Base-by-base conservation (phyloP, 2,797 vertebrate species). In the Acridotheres tristis region DNA sequence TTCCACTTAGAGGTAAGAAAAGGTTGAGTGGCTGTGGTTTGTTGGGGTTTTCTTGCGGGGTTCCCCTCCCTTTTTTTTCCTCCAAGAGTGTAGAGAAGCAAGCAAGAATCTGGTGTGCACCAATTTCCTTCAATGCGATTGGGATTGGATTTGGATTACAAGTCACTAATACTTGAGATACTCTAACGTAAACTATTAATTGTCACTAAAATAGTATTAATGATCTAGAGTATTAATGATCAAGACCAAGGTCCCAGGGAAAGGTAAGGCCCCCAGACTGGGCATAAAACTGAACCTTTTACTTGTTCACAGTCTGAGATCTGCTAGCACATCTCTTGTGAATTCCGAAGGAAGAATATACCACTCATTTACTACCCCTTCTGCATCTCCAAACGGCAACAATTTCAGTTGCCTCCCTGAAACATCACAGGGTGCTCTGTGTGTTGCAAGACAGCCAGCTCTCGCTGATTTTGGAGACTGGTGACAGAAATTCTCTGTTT, bases 1-100 rank as follows among this genome's bases (percentile, higher is more conserved):
- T 88, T 97, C 20, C 85, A 95, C 20, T 86, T 99, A 73, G 76
- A 97, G 97, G 99, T 99, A 97, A 97, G 97, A 87, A 90, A 68
- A 32, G 2, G 13, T 27, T 43, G 53, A 38, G 15, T 38, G 32
- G 9, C 27, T 29, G 36, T 16, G 16, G 7, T 9, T 58, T 73
- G 7, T 32, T 23, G 30, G 10, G 16, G 7, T 9, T 58, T 68
- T 38, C 6, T 16, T 25, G 5, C 19, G 3, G 1, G 8, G 32
- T 11, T 16, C 16, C 19, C 2, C 8, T 9, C 3, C 9, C 5
- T 7, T 16, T 25, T n/a, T 51, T 10, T 20, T 36, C 36, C 30
- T n/a, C 27, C 25, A 38, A 21, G 15, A 9, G 2, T 3, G 7
- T 25, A 32, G 12, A 26, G 8, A 38, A 68, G 3, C 16, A 45